Base-by-base conservation (phyloP, 2,888 invertebrate genomes). In the Anagyrus pseudococci region DNA sequence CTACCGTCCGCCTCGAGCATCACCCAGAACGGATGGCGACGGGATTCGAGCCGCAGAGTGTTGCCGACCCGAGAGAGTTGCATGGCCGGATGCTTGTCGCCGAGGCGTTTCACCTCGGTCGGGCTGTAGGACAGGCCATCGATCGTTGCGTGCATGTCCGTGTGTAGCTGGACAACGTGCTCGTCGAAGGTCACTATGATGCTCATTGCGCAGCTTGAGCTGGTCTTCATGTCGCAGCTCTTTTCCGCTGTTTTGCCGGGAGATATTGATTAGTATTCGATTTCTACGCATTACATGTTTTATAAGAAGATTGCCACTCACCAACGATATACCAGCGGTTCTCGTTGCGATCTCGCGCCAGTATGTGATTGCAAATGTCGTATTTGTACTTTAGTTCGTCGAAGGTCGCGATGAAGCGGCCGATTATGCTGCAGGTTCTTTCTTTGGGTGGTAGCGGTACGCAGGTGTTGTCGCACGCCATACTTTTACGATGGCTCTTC, bases 341-440 rank as follows among this genome's bases (percentile, higher is more conserved):
- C 64, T 85, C 82, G 10, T 84, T 81, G 70, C 88, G 84, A 77
- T 93, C 91, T 61, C 90, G 83, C 0, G 89, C 91, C 13, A 84
- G 67, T 47, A 92, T 86, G 77, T 94, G 93, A 82, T 89, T 88
- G 79, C 94, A 94, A 17, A 91, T 85, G 70, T 93, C 92, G 71
- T 90, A 91, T 71, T 91, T 91, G 76, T 88, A 93, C 73, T 91
- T 89, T 0, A 87, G 83, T 17, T 88, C 88, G 77, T 94, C 94
- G 73, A 94, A 94, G 0, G 93, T 93, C 68, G 85, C 88, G 75
- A 94, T 88, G 0, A 89, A 89, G 57, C 89, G 86, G 0, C 91
- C 91, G 1, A 89, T 89, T n/a, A 93, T 82, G 72, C 87, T 87
- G 75, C 91, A 92, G 15, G 86, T 85, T 33, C 85, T 86, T 62